Conservation (phyloP, 2,888 invertebrate genomes). For the Ophioninae sp. region DNA sequence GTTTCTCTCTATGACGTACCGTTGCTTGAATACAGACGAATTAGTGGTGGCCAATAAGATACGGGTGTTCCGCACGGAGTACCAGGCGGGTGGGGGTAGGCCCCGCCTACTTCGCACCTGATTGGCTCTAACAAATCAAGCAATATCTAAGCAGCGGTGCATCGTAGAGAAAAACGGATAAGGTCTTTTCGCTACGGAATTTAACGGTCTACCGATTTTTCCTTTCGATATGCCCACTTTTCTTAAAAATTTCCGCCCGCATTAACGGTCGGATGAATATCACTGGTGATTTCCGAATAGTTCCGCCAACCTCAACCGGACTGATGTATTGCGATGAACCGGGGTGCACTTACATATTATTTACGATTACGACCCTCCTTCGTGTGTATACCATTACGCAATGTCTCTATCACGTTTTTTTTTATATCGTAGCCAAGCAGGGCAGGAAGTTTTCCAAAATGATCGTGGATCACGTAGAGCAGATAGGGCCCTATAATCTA, state of each 20-base stretch:
- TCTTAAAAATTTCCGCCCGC: background rate
- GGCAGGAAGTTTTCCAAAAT: background rate
- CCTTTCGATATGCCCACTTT: background rate
- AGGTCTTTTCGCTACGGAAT: background rate
- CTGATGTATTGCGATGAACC: too few relatives aligned
- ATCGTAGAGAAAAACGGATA: background rate
- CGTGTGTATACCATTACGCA: background rate
- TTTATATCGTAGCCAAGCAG: background rate
- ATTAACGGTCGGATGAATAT: background rate
- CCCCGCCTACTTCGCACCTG: background rate
- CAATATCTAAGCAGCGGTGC: background rate
- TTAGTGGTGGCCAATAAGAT: background rate
- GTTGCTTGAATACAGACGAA: background rate
- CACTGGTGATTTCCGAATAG: background rate
- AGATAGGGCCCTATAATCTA: background rate
- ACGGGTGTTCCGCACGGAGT: background rate
- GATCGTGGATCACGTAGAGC: background rate
- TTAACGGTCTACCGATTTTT: background rate
- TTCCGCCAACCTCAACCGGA: too few relatives aligned
- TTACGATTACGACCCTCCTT: background rate
- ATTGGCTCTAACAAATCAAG: background rate
- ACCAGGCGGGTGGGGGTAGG: background rate
- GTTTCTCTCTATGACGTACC: background rate
- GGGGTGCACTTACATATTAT: background rate
- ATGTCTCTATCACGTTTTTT: background rate